Percentiles rank a stretch among this genome's conserved stretches.
These are phyloP conservation scores for Diaperis boleti DNA, from an alignment of 2,888 invertebrate species.

Conservation along the genomic window DNA sequence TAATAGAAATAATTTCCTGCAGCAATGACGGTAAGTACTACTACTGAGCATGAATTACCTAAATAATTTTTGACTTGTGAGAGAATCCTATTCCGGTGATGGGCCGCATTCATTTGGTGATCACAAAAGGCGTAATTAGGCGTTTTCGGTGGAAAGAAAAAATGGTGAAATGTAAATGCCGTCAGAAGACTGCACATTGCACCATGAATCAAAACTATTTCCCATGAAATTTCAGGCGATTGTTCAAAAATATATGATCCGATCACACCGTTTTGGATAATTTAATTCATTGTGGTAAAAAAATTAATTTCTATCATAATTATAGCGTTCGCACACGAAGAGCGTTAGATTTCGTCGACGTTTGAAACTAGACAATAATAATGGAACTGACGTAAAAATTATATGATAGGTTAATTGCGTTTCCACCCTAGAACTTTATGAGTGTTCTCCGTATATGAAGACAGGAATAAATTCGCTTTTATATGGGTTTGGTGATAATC, in stretches of 20 bases:
- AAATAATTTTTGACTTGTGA: not conserved
- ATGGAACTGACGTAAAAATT: constrained; percentile 19
- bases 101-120: not conserved
- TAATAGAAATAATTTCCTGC: not conserved
- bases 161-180: constrained; percentile 13
- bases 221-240: constrained; percentile 36
- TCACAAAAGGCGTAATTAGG: constrained; percentile 19
- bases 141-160: constrained; percentile 17
- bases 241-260: constrained; percentile 31
- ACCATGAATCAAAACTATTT: constrained; percentile 28
- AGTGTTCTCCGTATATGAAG: not conserved
- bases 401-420: constrained; percentile 3
- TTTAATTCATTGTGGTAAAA: constrained; percentile 37
- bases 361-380: constrained; percentile 18
- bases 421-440: not conserved
- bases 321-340: constrained; percentile 17
- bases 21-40: not conserved
- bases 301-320: constrained; percentile 29
- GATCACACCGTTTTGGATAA: constrained; percentile 37
- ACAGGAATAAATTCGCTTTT: constrained; percentile 16
- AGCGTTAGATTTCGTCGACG: constrained; percentile 31
- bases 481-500: constrained; percentile 39
- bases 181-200: constrained; percentile 12
- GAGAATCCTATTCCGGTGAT: constrained; percentile 8
- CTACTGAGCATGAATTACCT: not conserved